Conservation (phyloP, 2,113 vertebrate genomes). For the Neogobius melanostomus region DNA sequence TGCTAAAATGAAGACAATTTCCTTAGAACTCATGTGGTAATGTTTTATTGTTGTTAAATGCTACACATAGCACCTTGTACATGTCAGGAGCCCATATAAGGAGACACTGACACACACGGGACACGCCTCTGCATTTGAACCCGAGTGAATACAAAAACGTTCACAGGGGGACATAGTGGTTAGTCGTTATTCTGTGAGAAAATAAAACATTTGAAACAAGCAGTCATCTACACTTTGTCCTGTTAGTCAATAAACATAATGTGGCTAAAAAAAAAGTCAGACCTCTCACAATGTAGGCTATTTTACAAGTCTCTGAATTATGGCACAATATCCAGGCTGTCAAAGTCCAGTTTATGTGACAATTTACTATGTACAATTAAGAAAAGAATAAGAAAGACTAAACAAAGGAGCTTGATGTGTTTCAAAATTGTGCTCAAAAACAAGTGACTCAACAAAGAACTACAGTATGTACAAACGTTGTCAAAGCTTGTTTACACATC, state of each 20-base stretch:
- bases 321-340: conserved; percentile 65
- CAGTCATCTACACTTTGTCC: conserved; percentile 30
- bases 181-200: conserved; percentile 26
- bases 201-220: conserved; percentile 47
- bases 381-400: conserved; percentile 16
- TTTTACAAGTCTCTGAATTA: conserved; percentile 51
- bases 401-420: conserved; percentile 37
- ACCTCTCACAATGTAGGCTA: conserved; percentile 17
- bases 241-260: conserved; percentile 28
- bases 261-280: conserved; percentile 34
- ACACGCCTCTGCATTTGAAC: conserved; percentile 3
- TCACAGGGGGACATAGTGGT: conserved; percentile 4
- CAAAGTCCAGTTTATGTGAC: conserved; percentile 52
- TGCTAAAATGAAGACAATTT: neutral
- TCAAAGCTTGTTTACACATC: conserved; percentile 28
- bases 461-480: conserved; percentile 56
- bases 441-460: conserved; percentile 49
- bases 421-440: conserved; percentile 59
- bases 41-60: conserved; percentile 57
- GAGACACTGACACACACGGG: conserved; percentile 15
- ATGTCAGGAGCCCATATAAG: conserved; percentile 38
- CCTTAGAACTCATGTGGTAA: conserved; percentile 31
- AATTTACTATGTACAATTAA: conserved; percentile 51
- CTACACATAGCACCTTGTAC: conserved; percentile 47
- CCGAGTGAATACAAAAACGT: conserved; percentile 27